phyloP scores from a whole-genome alignment of 2,113 vertebrate genomes.

The Arenaria interpres region DNA sequence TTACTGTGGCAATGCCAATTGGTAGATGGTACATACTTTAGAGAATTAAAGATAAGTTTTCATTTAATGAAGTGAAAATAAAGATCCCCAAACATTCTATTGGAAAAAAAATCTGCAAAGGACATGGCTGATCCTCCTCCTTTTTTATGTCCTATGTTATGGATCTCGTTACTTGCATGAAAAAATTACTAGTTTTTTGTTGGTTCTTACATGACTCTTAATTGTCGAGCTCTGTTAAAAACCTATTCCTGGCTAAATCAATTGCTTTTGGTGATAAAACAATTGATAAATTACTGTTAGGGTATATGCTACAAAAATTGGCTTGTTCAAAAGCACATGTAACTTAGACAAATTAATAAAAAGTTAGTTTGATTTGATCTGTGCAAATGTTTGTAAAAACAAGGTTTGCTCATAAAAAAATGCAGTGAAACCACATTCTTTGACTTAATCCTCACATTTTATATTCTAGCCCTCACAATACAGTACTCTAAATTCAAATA shows the following conservation, averaged over 20 bases:
- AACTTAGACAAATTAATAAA: not conserved
- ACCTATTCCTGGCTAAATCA: not conserved
- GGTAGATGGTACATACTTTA: not conserved
- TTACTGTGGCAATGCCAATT: not conserved
- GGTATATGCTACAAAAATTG: not conserved
- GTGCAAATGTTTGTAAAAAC: not conserved
- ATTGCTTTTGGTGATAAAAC: not conserved
- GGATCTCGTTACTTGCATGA: not conserved
- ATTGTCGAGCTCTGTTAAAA: not conserved
- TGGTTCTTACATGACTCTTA: not conserved
- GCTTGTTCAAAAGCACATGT: not conserved
- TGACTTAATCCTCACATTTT: not conserved
- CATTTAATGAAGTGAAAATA: not conserved
- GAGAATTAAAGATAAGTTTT: not conserved
- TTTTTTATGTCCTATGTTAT: not conserved
- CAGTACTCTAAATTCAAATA: not conserved
- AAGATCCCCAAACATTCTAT: not conserved
- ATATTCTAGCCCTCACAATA: not conserved
- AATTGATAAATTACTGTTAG: not conserved
- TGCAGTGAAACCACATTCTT: not conserved
- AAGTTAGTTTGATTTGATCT: not conserved
- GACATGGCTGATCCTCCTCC: not conserved
- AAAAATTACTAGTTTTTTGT: not conserved
- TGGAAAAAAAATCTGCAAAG: not conserved
- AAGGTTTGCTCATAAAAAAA: not conserved